Conservation (phyloP, 1,140 invertebrate species). For the honey bee (Apis mellifera) region Amel_HAv3.1 CM009936.2:3227501-3228000, state of each 20-base stretch:
- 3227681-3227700: too few relatives aligned
- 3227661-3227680: too few relatives aligned
- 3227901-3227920: conserved; percentile 65
- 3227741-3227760: neutral
- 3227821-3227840: conserved; percentile 15
- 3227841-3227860: conserved; percentile 55
- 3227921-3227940: conserved; percentile 57
- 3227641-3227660: too few relatives aligned
- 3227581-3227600: too few relatives aligned
- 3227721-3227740: neutral
- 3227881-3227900: conserved; percentile 40
- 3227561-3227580: too few relatives aligned
- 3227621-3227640: too few relatives aligned
- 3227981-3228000: conserved; percentile 61
- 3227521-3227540: neutral
- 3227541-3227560: neutral
- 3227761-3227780: neutral
- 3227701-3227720: too few relatives aligned
- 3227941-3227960: conserved; percentile 50
- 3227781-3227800: conserved; percentile 15
- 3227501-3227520: neutral
- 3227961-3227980: conserved; percentile 58
- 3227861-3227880: conserved; percentile 42
- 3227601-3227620: neutral
- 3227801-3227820: conserved; percentile 54